Evolutionary conservation across 2,113 vertebrate species (phyloP).

Genomic region (Crotalus helleri): DNA sequence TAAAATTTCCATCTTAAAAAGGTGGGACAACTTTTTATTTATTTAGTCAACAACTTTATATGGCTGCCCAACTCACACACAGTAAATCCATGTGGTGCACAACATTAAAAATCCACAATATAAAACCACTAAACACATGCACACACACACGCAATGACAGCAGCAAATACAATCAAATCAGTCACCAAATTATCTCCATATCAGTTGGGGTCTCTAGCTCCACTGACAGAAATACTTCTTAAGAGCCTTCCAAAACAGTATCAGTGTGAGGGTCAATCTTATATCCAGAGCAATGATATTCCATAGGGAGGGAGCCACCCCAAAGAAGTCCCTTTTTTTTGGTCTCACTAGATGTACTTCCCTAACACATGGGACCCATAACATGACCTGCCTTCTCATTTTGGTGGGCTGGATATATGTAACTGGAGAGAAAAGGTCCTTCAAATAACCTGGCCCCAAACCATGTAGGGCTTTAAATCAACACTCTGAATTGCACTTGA

Average conservation of each 20-base stretch:
- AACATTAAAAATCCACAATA: background rate
- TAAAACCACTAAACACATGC: background rate
- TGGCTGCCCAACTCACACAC: background rate
- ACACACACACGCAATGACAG: background rate
- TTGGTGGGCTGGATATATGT: background rate
- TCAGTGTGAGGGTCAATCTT: background rate
- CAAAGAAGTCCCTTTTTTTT: background rate
- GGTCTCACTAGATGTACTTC: background rate
- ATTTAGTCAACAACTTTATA: background rate
- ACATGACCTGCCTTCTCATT: background rate
- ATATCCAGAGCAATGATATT: background rate
- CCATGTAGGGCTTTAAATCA: background rate
- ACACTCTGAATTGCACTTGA: background rate
- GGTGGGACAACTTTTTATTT: background rate
- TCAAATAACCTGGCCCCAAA: background rate
- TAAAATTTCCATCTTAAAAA: background rate
- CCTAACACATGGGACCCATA: background rate
- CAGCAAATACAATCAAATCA: background rate
- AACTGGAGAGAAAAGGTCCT: background rate
- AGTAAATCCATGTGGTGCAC: background rate
- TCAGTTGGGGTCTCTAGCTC: background rate
- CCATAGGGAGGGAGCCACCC: background rate
- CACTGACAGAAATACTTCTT: background rate
- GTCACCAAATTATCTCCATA: background rate
- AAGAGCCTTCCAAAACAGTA: background rate